Percentiles rank a stretch among this genome's conserved stretches.
These are phyloP conservation scores for Tyria jacobaeae DNA, from an alignment of 2,888 invertebrate genomes.

Conservation along the genomic window DNA sequence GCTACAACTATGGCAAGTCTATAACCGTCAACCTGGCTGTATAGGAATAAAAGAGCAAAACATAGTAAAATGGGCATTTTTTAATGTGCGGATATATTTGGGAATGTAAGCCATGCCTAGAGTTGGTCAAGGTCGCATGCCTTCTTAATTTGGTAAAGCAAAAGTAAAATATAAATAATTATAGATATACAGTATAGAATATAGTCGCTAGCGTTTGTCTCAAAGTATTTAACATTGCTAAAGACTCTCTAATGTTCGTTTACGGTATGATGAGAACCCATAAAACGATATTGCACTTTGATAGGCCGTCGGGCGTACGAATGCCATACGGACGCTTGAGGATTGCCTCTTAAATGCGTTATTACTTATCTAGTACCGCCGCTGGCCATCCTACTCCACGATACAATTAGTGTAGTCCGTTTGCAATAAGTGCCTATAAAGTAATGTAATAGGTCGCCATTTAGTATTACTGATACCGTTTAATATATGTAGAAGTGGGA, in stretches of 20 bases:
- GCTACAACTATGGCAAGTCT: too few relatives aligned
- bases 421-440: constrained; percentile 51
- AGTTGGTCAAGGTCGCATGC: too few relatives aligned
- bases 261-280: constrained; percentile 63
- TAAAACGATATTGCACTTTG: constrained; percentile 75
- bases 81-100: too few relatives aligned
- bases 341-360: constrained; percentile 68
- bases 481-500: background rate
- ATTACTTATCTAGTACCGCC: constrained; percentile 62
- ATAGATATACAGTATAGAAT: background rate
- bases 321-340: constrained; percentile 47
- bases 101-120: too few relatives aligned
- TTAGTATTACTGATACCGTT: constrained; percentile 6
- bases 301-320: constrained; percentile 60
- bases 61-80: too few relatives aligned
- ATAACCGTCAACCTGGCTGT: too few relatives aligned
- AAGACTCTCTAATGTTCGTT: constrained; percentile 48
- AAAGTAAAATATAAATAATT: too few relatives aligned
- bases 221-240: constrained; percentile 39
- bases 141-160: too few relatives aligned
- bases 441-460: constrained; percentile 13
- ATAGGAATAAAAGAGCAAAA: too few relatives aligned
- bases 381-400: constrained; percentile 42
- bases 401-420: constrained; percentile 58
- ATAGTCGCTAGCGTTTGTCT: constrained; percentile 21